These are phyloP conservation scores for Sorex maritimensis DNA, from an alignment of 2,797 vertebrate genomes.

Conservation along the genomic window DNA sequence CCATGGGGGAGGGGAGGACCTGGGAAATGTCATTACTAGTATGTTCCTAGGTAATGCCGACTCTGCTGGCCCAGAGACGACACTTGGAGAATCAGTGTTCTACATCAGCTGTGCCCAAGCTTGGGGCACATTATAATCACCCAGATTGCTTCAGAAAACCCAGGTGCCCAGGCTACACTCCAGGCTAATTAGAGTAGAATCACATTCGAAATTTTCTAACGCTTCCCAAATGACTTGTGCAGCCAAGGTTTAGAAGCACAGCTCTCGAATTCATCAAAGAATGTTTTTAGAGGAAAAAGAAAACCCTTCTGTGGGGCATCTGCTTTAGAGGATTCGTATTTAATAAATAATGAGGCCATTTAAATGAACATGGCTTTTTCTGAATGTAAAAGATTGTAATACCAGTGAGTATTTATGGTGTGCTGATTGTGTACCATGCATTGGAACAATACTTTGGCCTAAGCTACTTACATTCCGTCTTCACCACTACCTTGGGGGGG, in stretches of 20 bases:
- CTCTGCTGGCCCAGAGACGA: background rate
- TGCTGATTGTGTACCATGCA: background rate
- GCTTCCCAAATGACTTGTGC: background rate
- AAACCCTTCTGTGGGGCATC: conserved; percentile 21
- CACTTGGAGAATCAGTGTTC: background rate
- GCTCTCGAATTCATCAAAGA: background rate
- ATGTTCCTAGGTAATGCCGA: background rate
- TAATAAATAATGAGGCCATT: conserved; percentile 52
- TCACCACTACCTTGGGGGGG: background rate
- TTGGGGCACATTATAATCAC: background rate
- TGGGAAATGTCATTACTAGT: background rate
- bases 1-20: too few species aligned
- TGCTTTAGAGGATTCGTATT: conserved; percentile 13
- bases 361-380: background rate
- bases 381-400: background rate
- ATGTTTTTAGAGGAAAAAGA: conserved; percentile 1
- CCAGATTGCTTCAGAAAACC: background rate
- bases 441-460: background rate
- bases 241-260: background rate
- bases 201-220: conserved; percentile 13
- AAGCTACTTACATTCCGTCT: background rate
- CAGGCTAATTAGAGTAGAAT: conserved; percentile 12
- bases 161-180: background rate
- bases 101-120: background rate
- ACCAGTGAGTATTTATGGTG: conserved; percentile 37